These are phyloP conservation scores for Rotaria socialis DNA, from an alignment of 2,888 invertebrate species.

Conservation along the genomic window DNA sequence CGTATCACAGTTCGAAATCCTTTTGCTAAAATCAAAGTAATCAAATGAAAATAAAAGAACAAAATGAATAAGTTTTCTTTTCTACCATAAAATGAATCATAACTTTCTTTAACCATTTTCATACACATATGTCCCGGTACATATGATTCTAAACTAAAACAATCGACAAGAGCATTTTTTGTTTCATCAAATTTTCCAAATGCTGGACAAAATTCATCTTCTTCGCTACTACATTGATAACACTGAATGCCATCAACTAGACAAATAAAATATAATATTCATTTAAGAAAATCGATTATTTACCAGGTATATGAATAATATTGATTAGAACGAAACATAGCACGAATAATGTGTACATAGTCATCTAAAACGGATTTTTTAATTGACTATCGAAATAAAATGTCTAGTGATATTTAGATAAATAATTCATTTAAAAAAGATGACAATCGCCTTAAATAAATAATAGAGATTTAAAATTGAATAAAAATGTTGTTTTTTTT, in stretches of 20 bases:
- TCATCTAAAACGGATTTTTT: neutral
- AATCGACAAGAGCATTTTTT: constrained; percentile 46
- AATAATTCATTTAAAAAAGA: too few relatives aligned
- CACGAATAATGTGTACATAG: neutral
- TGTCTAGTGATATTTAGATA: too few relatives aligned
- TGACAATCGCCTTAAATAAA: too few relatives aligned
- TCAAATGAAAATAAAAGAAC: neutral
- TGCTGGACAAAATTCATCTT: constrained; percentile 45
- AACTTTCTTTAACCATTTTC: constrained; percentile 44
- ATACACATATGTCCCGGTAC: constrained; percentile 46
- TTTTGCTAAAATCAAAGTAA: constrained; percentile 36
- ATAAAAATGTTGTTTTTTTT: too few relatives aligned
- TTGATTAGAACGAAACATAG: neutral
- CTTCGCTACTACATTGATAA: constrained; percentile 43
- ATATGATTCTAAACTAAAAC: constrained; percentile 45
- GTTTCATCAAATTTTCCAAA: constrained; percentile 45
- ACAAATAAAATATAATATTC: too few relatives aligned
- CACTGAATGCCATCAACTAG: constrained; percentile 38
- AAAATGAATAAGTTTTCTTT: neutral
- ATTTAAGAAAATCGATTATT: too few relatives aligned
- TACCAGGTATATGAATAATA: neutral
- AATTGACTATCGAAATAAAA: too few relatives aligned
- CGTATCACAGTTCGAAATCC: constrained; percentile 44
- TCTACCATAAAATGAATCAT: constrained; percentile 45
- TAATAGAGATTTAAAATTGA: too few relatives aligned